Percentiles rank a stretch among this genome's conserved stretches.
phyloP scores from a whole-genome alignment of 2,797 vertebrate species.

The Crax fasciolata region DNA sequence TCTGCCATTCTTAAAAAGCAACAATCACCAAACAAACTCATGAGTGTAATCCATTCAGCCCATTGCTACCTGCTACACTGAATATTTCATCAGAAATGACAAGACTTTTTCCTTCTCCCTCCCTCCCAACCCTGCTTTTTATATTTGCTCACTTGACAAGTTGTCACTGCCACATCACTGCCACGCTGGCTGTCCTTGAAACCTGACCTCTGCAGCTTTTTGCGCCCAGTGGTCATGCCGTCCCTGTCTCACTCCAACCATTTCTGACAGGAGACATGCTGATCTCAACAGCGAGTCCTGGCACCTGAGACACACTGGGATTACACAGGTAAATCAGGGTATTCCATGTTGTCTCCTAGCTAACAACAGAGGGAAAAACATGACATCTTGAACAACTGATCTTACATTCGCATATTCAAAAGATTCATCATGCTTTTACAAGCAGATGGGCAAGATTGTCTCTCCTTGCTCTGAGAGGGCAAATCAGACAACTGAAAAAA shows the following conservation, averaged over 20 bases:
- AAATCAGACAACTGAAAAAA: slow-evolving; percentile 23
- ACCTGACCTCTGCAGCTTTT: slow-evolving; percentile 91
- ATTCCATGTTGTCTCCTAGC: slow-evolving; percentile 87
- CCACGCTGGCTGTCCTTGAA: slow-evolving; percentile 88
- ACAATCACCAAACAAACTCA: background rate
- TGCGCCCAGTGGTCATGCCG: slow-evolving; percentile 91
- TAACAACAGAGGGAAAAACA: slow-evolving; percentile 81
- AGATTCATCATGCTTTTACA: slow-evolving; percentile 81
- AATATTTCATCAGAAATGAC: slow-evolving; percentile 87
- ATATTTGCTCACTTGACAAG: slow-evolving; percentile 87
- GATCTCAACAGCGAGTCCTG: slow-evolving; percentile 79
- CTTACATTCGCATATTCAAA: slow-evolving; percentile 84
- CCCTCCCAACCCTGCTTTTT: slow-evolving; percentile 21
- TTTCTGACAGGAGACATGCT: slow-evolving; percentile 95
- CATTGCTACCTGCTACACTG: slow-evolving; percentile 68
- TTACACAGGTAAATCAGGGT: slow-evolving; percentile 93
- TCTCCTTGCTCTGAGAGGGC: slow-evolving; percentile 47
- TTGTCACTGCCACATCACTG: slow-evolving; percentile 91
- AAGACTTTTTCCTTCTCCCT: slow-evolving; percentile 69
- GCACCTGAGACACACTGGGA: slow-evolving; percentile 93
- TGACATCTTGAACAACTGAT: slow-evolving; percentile 84
- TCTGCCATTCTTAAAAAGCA: background rate
- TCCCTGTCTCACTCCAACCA: slow-evolving; percentile 92
- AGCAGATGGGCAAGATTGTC: slow-evolving; percentile 76
- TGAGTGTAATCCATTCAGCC: background rate